These are phyloP conservation scores for Neoniphon sammara DNA, from an alignment of 2,797 vertebrate genomes.

Conservation along the genomic window DNA sequence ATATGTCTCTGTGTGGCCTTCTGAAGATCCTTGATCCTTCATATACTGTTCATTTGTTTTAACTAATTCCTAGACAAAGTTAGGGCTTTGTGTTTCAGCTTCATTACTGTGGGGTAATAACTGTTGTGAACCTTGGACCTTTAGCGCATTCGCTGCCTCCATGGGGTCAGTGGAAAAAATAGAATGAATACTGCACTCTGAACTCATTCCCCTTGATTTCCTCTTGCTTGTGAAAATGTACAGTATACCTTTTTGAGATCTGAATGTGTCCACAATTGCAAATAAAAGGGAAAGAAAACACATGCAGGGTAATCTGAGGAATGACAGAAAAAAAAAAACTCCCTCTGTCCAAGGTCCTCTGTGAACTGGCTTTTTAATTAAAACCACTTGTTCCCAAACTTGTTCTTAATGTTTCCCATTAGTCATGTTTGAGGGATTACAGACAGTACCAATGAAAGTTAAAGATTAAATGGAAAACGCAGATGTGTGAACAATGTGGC, in stretches of 20 bases:
- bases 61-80: conserved; percentile 36
- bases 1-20: conserved; percentile 56
- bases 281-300: conserved; percentile 74
- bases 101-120: conserved; percentile 33
- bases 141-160: conserved; percentile 35
- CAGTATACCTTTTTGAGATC: conserved; percentile 47
- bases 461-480: conserved; percentile 89
- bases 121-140: conserved; percentile 41
- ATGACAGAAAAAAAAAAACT: conserved; percentile 61
- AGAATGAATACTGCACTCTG: conserved; percentile 35
- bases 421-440: conserved; percentile 93
- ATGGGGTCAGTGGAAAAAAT: conserved; percentile 38
- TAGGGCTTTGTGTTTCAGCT: conserved; percentile 40
- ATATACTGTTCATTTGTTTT: conserved; percentile 72
- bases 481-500: conserved; percentile 86
- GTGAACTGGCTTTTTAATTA: conserved; percentile 82
- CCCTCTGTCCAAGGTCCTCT: conserved; percentile 68
- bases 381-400: conserved; percentile 82
- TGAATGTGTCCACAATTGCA: conserved; percentile 59
- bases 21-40: conserved; percentile 58
- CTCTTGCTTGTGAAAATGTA: conserved; percentile 45
- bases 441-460: conserved; percentile 88
- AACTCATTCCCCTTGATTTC: conserved; percentile 49
- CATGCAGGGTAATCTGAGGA: conserved; percentile 65
- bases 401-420: conserved; percentile 90